Evolutionary conservation across 1,140 invertebrate species (phyloP), one percentile per base, ranked within the genome.

Genomic region (Teleogryllus occipitalis): DNA sequence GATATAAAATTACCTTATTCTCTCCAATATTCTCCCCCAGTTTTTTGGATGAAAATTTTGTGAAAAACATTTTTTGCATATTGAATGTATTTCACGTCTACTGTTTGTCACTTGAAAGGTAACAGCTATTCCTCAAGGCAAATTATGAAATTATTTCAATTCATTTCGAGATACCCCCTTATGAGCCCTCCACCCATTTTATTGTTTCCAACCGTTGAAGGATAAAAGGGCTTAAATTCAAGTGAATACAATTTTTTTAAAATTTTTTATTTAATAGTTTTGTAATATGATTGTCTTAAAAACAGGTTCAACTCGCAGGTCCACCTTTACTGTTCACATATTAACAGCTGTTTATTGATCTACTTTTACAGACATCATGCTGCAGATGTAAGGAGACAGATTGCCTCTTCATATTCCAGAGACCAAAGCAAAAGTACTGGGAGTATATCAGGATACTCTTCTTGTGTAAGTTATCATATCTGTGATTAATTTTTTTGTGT

Each of bases 361-460:
- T 8, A 27, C 8, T 78, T 82, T 87, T 87, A 79, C 82, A 93
- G 91, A 83, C 92, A 94, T 85, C 91, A 93, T 86, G 92, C 93
- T 74, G 90, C 93, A 39, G 94, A 95, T 84, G 92, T 94, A 15
- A 88, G 93, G 79, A 89, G 91, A 84, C 93, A 93, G 84, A 91
- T 94, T 54, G 90, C 90, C 8, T 89, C 87, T 8, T 88, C 88
- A 3, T 86, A 85, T 82, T 85, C 86, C 0, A 85, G 85, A 82
- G 87, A 89, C 81, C 82, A 88, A 78, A 86, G 86, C 82, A 90
- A 89, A 82, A 88, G 87, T 82, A 87, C 87, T 49, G 87, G 88
- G 76, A 87, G 83, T 82, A 82, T 89, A 80, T 88, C 89, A 75
- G 88, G 88, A 82, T 90, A 88, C 82, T 91, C 89, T 79, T 91